Evolutionary conservation across 1,140 invertebrate genomes (phyloP).

Genomic region (Sycophaga agraensis): DNA sequence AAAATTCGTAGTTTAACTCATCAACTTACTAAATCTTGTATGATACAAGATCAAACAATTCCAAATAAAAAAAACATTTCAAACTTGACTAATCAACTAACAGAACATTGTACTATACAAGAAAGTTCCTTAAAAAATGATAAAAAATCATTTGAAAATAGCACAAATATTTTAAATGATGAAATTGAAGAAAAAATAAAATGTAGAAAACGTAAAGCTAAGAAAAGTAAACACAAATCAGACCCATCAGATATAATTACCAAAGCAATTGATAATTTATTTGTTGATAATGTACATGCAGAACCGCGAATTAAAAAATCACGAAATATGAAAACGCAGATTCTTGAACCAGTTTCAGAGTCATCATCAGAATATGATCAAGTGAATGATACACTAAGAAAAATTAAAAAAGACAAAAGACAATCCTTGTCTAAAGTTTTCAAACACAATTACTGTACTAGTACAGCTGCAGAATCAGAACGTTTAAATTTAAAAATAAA

Average conservation of each 20-base stretch:
- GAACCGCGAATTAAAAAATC: conserved; percentile 4
- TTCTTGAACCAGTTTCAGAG: background rate
- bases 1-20: conserved; percentile 31
- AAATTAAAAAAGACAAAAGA: background rate
- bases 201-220: background rate
- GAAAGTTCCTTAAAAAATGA: too few species aligned
- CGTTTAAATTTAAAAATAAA: conserved; percentile 32
- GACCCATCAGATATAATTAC: background rate
- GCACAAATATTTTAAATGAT: conserved; percentile 1
- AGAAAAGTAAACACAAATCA: conserved; percentile 12
- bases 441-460: background rate
- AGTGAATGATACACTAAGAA: too few species aligned
- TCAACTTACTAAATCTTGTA: conserved; percentile 33
- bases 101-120: too few species aligned
- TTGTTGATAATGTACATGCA: background rate
- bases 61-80: too few species aligned
- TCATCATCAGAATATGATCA: background rate
- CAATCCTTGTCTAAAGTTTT: background rate
- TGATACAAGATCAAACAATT: conserved; percentile 20
- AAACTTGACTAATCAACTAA: too few species aligned
- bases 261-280: background rate
- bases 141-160: background rate
- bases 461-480: background rate
- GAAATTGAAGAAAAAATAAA: background rate
- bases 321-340: conserved; percentile 10